Evolutionary conservation across 2,888 invertebrate genomes (phyloP), one percentile per base, ranked within the genome.

Genomic region (Falcaria lacertinaria): DNA sequence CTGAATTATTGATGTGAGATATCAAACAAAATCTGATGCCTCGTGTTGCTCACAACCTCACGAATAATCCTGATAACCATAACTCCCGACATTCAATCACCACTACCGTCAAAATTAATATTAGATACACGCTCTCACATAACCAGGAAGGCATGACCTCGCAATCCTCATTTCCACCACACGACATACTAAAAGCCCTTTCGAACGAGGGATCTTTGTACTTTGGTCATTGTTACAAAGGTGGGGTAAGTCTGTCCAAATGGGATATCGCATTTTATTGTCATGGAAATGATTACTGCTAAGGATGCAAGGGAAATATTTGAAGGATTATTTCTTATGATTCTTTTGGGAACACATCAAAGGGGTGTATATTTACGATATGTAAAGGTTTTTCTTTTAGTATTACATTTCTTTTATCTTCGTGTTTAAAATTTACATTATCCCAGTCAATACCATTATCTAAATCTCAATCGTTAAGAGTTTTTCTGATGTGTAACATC

Each of bases 271-370:
- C 14, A 32, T 33, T 35, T 36, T 42, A 42, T 37, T 37, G 37
- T 37, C 37, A 37, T 42, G 42, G 22, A 35, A 35, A 37, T 42
- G 35, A 36, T 37, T 42, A 33, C 36, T 33, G 35, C 33, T n/a
- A 36, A 14, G 15, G 37, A 42, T 36, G 7, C 28, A 11, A 5
- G 28, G 28, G 11, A 28, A 28, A 28, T 28, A 28, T 28, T 25
- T 28, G 28, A 11, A 28, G 28, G 8, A 28, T 28, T n/a, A 22
- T 22, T 22, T 11, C 28, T 28, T 28, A 28, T 28, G 1, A 28
- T 11, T 11, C 28, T 7, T 11, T 28, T 28, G 11, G 8, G 28
- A 11, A 11, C 11, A 28, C 11, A 28, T 28, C 28, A 28, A 28
- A 28, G 28, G 11, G 28, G 11, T 1, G 11, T 11, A 11, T 28